Base-by-base conservation (phyloP, 2,888 invertebrate genomes). In the Drosophila tanythrix region DNA sequence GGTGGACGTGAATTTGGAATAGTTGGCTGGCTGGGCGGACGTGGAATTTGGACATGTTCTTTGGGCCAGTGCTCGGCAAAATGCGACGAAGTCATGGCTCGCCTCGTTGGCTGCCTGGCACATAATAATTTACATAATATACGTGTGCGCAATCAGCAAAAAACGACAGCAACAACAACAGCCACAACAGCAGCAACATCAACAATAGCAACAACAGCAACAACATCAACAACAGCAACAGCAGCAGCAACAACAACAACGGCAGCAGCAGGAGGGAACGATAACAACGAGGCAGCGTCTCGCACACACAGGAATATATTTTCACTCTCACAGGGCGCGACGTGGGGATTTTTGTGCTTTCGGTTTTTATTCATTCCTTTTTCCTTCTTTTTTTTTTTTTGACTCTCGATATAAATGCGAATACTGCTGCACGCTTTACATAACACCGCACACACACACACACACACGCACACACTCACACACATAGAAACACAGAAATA, bases 111-210 rank as follows among this genome's bases (percentile, higher is more conserved):
- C 15, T 57, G 57, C 33, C 66, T 79, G 89, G 73, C 85, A 85
- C 85, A 85, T 88, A 85, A 89, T 86, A 85, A 86, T 86, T 86
- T 89, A 89, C 88, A 88, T 90, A 88, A 89, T 90, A 81, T 84
- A 90, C 82, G 76, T 86, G 89, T 76, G 87, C 89, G 82, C 89
- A 87, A 88, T 87, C 87, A 83, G 68, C 79, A 81, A 82, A 57
- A 74, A 81, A 38, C 63, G 67, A 55, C 31, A 66, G 36, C 63
- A 66, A 57, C 40, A 36, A 38, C 63, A 66, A 53, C 57, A 70
- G 46, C 70, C 60, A 40, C 67, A 58, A 36, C 56, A 55, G 50
- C 64, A 57, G 65, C 56, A 67, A 59, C 35, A 36, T 27, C 60
- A 66, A 51, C 57, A 71, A 36, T 68, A 64, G 29, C 67, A 52